phyloP scores from a whole-genome alignment of 2,888 invertebrate species.

The Ernsta delagoae region DNA sequence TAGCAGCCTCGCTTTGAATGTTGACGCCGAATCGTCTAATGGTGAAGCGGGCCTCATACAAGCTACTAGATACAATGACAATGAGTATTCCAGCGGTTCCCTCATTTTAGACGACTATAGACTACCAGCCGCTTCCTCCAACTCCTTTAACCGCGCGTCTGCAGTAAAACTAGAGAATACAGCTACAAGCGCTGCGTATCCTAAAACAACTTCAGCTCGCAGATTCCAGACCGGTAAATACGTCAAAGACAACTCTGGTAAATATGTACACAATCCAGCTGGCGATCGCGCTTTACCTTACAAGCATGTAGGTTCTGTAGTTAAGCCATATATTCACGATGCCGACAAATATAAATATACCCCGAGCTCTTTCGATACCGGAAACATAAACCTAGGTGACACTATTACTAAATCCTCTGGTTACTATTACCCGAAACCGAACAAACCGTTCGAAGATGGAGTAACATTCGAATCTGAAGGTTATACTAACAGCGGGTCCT shows the following conservation, averaged over 20 bases:
- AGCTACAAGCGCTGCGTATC: constrained; percentile 24
- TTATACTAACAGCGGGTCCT: constrained; percentile 23
- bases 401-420: constrained; percentile 38
- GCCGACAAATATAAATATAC: constrained; percentile 60
- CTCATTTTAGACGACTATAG: constrained; percentile 76
- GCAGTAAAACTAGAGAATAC: constrained; percentile 15
- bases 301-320: constrained; percentile 65
- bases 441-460: constrained; percentile 45
- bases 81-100: constrained; percentile 71
- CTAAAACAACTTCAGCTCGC: constrained; percentile 30
- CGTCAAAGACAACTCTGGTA: constrained; percentile 65
- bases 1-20: constrained; percentile 47
- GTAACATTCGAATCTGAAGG: constrained; percentile 12
- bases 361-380: constrained; percentile 51
- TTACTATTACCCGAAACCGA: constrained; percentile 48
- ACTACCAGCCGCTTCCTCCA: constrained; percentile 39
- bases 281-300: constrained; percentile 77
- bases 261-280: constrained; percentile 76
- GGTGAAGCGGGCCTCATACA: constrained; percentile 65
- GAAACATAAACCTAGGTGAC: constrained; percentile 53
- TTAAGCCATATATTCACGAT: constrained; percentile 68
- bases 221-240: constrained; percentile 42
- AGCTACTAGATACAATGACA: constrained; percentile 60
- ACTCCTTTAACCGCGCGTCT: constrained; percentile 3
- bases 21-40: constrained; percentile 42